Conservation (phyloP, 64 coral and sea anemone species). For the Montipora capricornis region DNA sequence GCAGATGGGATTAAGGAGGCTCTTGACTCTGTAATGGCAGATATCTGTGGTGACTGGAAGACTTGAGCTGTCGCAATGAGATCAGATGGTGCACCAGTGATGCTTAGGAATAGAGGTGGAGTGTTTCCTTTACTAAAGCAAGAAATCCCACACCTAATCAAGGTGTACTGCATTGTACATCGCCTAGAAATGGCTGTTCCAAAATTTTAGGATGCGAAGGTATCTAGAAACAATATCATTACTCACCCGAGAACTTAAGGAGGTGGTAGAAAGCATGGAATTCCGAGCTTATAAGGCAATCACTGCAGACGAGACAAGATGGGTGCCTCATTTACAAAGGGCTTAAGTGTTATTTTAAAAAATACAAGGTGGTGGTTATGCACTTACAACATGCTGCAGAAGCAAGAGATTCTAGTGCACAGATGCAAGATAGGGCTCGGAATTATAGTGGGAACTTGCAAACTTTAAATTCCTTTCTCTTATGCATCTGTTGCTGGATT, state of each 20-base stretch:
- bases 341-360: slow-evolving; percentile 36
- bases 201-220: slow-evolving; percentile 69
- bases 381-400: slow-evolving; percentile 67
- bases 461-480: slow-evolving; percentile 53
- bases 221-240: slow-evolving; percentile 69
- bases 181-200: slow-evolving; percentile 61
- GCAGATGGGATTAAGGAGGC: slow-evolving; percentile 66
- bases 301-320: slow-evolving; percentile 64
- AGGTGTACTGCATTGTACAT: slow-evolving; percentile 65
- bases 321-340: slow-evolving; percentile 71
- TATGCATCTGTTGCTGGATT: slow-evolving; percentile 57
- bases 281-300: slow-evolving; percentile 61
- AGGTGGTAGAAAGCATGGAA: slow-evolving; percentile 57
- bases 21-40: slow-evolving; percentile 48
- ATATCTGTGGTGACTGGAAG: slow-evolving; percentile 56
- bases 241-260: slow-evolving; percentile 65
- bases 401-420: slow-evolving; percentile 52
- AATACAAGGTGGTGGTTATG: slow-evolving; percentile 48
- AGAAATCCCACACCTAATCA: slow-evolving; percentile 58
- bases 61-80: slow-evolving; percentile 47
- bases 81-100: slow-evolving; percentile 75
- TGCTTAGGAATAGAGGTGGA: slow-evolving; percentile 59
- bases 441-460: slow-evolving; percentile 59
- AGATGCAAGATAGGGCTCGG: slow-evolving; percentile 63
- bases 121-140: slow-evolving; percentile 66